Evolutionary conservation across 2,113 vertebrate species (phyloP), one percentile per base, ranked within the genome.

Genomic region (Verasper variegatus): DNA sequence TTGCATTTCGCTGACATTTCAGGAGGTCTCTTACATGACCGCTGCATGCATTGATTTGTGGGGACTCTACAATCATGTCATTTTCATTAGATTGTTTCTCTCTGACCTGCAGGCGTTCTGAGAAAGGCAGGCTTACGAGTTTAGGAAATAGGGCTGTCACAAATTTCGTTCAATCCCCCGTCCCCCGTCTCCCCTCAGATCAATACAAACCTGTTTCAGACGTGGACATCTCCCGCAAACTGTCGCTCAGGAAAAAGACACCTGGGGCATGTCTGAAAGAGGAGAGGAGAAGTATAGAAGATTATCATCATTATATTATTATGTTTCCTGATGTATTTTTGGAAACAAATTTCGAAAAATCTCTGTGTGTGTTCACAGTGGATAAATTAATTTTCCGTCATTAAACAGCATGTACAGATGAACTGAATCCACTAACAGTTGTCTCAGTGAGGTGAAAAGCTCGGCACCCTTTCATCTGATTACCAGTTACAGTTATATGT

Each of bases 141-240:
- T 86, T 66, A 78, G 85, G 79, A 82, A 86, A 82, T 31, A 52
- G 69, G 54, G 27, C 45, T 76, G 80, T 89, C 81, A 83, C 65
- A 65, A 27, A 75, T 64, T 61, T 69, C 57, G 23, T 91, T 92
- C 74, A 69, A 90, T 88, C 71, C 42, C 69, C 35, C 31, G 66
- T 80, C 59, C 35, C 47, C 47, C 47, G 47, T 76, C 55, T 65
- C 63, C 23, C 59, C 26, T 15, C 0, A 37, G 79, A 93, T 93
- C 90, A 79, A 88, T 93, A 69, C 74, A 73, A 91, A 89, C 70
- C 64, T 86, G 71, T 71, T 89, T 87, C 68, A 59, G 70, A 81
- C 52, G 69, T 71, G 82, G 58, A 74, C 49, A 45, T 31, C 31
- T 31, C 31, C 31, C 31, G 5, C 55, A 59, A 82, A 89, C 82